Conservation (phyloP, 2,113 vertebrate genomes). For the Paradisaea rubra region DNA sequence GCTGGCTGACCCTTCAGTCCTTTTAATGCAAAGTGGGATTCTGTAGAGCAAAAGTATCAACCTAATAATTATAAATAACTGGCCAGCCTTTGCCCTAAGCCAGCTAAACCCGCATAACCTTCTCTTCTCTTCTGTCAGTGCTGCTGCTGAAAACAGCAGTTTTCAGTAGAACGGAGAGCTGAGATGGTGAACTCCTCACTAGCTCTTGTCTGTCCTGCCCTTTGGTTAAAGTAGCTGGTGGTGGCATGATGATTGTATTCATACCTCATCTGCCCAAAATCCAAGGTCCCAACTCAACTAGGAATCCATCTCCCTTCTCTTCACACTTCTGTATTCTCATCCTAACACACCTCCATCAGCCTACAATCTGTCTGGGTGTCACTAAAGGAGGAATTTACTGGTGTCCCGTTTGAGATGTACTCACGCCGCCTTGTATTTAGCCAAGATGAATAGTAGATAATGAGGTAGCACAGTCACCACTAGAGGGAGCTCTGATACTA, state of each 20-base stretch:
- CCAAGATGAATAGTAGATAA: neutral
- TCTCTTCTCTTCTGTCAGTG: neutral
- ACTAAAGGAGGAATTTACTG: neutral
- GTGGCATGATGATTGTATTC: neutral
- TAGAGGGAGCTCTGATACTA: conserved; percentile 59
- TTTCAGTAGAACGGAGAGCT: neutral
- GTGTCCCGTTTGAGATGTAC: neutral
- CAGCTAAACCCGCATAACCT: neutral
- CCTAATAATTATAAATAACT: neutral
- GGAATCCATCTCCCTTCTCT: neutral
- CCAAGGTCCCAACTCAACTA: neutral
- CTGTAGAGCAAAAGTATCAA: neutral
- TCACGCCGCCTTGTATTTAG: neutral
- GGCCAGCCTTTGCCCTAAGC: neutral
- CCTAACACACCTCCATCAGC: neutral
- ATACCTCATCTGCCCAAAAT: neutral
- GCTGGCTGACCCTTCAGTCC: neutral
- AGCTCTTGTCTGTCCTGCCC: neutral
- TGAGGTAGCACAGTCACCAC: neutral
- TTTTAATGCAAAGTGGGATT: neutral
- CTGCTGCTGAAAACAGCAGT: neutral
- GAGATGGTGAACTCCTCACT: neutral
- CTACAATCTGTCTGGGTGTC: neutral
- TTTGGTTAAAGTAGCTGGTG: neutral
- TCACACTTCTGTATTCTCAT: neutral